Base-by-base conservation (phyloP, 1,140 invertebrate species). In the Halotydeus destructor region DNA sequence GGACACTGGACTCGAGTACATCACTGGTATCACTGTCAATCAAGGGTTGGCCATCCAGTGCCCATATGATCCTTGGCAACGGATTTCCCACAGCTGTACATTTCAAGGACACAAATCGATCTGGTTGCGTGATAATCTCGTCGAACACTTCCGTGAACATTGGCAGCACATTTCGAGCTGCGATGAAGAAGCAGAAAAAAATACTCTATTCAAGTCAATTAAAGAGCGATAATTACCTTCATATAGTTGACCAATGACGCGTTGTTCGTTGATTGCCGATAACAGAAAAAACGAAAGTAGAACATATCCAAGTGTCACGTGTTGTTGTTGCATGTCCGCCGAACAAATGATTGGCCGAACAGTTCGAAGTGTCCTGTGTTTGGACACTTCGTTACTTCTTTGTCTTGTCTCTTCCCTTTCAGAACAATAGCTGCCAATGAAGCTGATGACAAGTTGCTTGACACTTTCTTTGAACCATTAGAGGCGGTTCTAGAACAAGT, bases 81-180 rank as follows among this genome's bases (percentile, higher is more conserved):
- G 65, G 81, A 60, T 80, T 82, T 38, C 81, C 81, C 32, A 75
- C 69, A 41, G 79, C 78, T 26, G 72, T 76, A 58, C 82, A 88
- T 60, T 81, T 80, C 34, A 88, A 61, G 35, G 78, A 80, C 32
- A 84, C 74, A 38, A 74, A 71, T 14, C 76, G 74, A 12, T 79
- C 81, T 1, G 76, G 76, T 50, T 79, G n/a, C n/a, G n/a, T n/a
- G n/a, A n/a, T n/a, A n/a, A n/a, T n/a, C n/a, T n/a, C n/a, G n/a
- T n/a, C n/a, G n/a, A n/a, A n/a, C n/a, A n/a, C n/a, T n/a, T n/a
- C 26, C 22, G 21, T 37, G 22, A 24, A 8, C 14, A 19, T 16
- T 11, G 14, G 21, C 26, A n/a, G 14, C 8, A 11, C 11, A 16
- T n/a, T n/a, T 12, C 16, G 30, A 16, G 18, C 12, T 2, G 18